These are phyloP conservation scores for Allacma fusca DNA, from an alignment of 2,888 invertebrate species.

Conservation along the genomic window DNA sequence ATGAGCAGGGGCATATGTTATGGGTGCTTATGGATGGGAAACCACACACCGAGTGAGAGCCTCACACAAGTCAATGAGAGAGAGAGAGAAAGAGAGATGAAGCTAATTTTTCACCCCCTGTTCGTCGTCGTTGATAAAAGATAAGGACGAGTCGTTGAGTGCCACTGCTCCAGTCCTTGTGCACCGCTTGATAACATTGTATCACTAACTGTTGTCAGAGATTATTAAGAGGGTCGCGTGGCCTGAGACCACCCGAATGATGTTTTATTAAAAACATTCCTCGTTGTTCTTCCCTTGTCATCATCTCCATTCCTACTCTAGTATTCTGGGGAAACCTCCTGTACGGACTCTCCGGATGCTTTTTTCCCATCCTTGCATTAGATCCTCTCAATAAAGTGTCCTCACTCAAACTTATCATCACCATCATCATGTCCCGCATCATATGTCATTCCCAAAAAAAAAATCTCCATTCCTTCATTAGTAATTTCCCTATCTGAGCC, in stretches of 20 bases:
- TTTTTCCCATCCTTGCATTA: background rate
- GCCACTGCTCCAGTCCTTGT: background rate
- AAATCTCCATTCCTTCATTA: conserved; percentile 6
- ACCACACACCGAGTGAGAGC: conserved; percentile 31
- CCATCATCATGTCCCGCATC: background rate
- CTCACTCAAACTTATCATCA: background rate
- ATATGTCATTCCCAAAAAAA: background rate
- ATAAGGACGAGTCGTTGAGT: conserved; percentile 41
- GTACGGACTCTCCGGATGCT: background rate
- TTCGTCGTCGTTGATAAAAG: conserved; percentile 33
- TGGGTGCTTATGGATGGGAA: conserved; percentile 1
- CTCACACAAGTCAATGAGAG: background rate
- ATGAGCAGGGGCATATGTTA: background rate
- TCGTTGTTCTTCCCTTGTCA: conserved; percentile 37
- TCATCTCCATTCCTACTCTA: background rate
- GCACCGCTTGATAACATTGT: conserved; percentile 10
- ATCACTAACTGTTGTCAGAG: background rate
- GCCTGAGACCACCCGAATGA: conserved; percentile 46
- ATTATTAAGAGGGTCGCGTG: conserved; percentile 43
- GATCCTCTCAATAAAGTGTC: background rate
- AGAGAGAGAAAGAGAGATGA: too few relatives aligned
- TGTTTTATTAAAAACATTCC: conserved; percentile 44
- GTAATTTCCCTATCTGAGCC: too few relatives aligned
- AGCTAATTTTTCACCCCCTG: conserved; percentile 43
- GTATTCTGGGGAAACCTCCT: background rate